Percentiles rank a stretch among this genome's conserved stretches.
These are phyloP conservation scores for Hippocampus mohnikei DNA, from an alignment of 2,113 vertebrate genomes.

Conservation along the genomic window DNA sequence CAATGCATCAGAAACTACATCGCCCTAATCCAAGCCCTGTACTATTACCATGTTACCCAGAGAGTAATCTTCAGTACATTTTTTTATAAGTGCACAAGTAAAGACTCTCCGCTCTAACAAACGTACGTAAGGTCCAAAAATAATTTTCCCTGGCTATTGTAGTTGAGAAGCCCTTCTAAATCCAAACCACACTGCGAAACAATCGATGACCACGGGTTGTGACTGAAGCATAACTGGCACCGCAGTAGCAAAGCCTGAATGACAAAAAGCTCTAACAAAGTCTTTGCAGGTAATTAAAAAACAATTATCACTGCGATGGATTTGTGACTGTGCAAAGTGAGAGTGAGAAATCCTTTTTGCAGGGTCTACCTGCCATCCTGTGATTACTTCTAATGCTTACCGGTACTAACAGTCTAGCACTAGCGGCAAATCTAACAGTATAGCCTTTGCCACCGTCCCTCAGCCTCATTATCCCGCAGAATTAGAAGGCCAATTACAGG, in stretches of 20 bases:
- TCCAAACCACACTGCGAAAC: not conserved
- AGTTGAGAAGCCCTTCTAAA: not conserved
- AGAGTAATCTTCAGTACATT: not conserved
- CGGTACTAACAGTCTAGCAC: slow-evolving; percentile 35
- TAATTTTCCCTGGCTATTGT: not conserved
- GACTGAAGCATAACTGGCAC: not conserved
- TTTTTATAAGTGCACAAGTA: not conserved
- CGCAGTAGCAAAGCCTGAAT: no score
- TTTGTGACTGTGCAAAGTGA: not conserved
- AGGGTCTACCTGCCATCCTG: slow-evolving; percentile 33
- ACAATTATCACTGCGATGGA: slow-evolving; percentile 6
- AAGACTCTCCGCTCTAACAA: not conserved
- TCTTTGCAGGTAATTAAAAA: slow-evolving; percentile 5
- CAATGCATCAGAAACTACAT: slow-evolving; percentile 8
- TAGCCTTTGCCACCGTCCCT: slow-evolving; percentile 40
- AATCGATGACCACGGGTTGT: not conserved
- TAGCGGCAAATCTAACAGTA: slow-evolving; percentile 48
- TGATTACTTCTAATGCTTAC: slow-evolving; percentile 31
- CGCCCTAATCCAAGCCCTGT: not conserved
- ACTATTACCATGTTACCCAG: not conserved
- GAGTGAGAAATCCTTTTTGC: slow-evolving; percentile 15
- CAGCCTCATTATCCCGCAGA: slow-evolving; percentile 53
- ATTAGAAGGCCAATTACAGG: slow-evolving; percentile 61
- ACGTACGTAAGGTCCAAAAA: not conserved
- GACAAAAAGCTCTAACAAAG: slow-evolving; percentile 1